These are phyloP conservation scores for Hiodon alosoides DNA, from an alignment of 2,113 vertebrate genomes.

Conservation along the genomic window DNA sequence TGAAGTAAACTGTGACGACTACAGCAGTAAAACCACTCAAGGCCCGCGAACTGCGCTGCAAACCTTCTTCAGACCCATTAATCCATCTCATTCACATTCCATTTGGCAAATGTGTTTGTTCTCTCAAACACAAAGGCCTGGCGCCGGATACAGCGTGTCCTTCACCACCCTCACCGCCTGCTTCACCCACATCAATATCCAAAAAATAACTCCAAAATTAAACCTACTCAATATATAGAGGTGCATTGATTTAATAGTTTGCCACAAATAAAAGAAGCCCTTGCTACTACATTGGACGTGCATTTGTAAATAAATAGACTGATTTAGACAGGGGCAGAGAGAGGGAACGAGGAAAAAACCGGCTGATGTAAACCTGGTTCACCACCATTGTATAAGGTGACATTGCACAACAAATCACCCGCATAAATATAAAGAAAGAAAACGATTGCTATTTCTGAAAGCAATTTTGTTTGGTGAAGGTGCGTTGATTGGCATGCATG, in stretches of 20 bases:
- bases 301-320: slow-evolving; percentile 74
- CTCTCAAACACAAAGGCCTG: slow-evolving; percentile 53
- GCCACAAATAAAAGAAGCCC: slow-evolving; percentile 52
- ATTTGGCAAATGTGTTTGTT: slow-evolving; percentile 45
- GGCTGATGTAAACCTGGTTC: slow-evolving; percentile 54
- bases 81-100: slow-evolving; percentile 56
- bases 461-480: slow-evolving; percentile 68
- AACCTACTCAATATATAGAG: slow-evolving; percentile 62
- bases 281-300: slow-evolving; percentile 66
- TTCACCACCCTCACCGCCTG: slow-evolving; percentile 62
- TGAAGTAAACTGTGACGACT: slow-evolving; percentile 44
- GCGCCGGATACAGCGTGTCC: slow-evolving; percentile 61
- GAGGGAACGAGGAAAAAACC: slow-evolving; percentile 23
- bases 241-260: slow-evolving; percentile 71
- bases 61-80: slow-evolving; percentile 52
- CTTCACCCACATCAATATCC: slow-evolving; percentile 64
- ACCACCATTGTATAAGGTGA: slow-evolving; percentile 65
- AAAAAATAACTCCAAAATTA: slow-evolving; percentile 52
- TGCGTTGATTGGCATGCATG: slow-evolving; percentile 64
- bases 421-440: slow-evolving; percentile 70
- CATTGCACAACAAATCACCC: slow-evolving; percentile 72
- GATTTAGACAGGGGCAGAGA: slow-evolving; percentile 66
- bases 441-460: slow-evolving; percentile 69
- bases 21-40: slow-evolving; percentile 53
- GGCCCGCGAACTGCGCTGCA: slow-evolving; percentile 30